A percentile compares a stretch with the other conserved stretches of the same genome.
Conservation (phyloP, 2,888 invertebrate species). For the Hydriomena furcata region DNA sequence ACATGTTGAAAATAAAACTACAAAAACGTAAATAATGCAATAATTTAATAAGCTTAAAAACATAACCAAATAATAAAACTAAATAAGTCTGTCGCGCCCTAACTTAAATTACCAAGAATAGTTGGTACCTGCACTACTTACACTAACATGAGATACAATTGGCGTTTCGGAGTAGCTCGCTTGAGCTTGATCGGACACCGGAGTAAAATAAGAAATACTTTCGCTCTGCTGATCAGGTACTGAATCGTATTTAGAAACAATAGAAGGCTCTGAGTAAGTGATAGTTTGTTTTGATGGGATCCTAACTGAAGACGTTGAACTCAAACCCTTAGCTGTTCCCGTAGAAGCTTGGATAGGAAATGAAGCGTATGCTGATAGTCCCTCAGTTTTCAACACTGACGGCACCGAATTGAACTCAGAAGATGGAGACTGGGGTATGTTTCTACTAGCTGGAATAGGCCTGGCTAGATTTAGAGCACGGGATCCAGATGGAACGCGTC, state of each 20-base stretch:
- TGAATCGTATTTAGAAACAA: background rate
- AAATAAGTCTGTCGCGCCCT: conserved; percentile 53
- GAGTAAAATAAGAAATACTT: background rate
- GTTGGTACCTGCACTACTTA: conserved; percentile 46
- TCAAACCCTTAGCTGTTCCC: background rate
- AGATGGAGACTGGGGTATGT: conserved; percentile 22
- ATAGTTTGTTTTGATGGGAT: no score
- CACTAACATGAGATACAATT: conserved; percentile 50
- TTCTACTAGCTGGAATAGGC: conserved; percentile 20
- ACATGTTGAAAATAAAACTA: no score
- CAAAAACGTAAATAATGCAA: no score
- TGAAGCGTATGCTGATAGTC: conserved; percentile 23
- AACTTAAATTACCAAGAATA: conserved; percentile 55
- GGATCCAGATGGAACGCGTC: conserved; percentile 1
- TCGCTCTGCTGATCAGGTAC: background rate
- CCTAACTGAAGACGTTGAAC: background rate
- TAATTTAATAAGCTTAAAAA: no score
- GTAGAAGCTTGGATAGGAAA: conserved; percentile 6
- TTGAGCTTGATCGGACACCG: conserved; percentile 8
- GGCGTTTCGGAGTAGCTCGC: conserved; percentile 49
- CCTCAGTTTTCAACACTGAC: conserved; percentile 22
- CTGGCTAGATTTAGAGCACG: conserved; percentile 8
- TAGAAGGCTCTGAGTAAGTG: background rate
- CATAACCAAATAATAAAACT: background rate
- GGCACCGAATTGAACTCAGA: conserved; percentile 18